A percentile compares a stretch with the other conserved stretches of the same genome.
Evolutionary conservation across 2,113 vertebrate genomes (phyloP).

Genomic region (Coturnix japonica): DNA sequence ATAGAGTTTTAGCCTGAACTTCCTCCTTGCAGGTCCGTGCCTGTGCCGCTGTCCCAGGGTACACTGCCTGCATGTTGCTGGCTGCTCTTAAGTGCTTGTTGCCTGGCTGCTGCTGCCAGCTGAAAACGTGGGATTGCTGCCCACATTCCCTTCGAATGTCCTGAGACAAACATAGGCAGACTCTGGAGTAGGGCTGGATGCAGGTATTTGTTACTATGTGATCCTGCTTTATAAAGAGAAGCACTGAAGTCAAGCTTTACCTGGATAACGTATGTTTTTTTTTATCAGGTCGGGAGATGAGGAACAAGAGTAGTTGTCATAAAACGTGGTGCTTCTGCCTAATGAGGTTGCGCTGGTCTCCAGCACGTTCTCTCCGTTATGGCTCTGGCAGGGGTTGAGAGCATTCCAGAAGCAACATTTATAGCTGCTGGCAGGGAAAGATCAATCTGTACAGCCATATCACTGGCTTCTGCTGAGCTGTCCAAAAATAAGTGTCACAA

Average conservation of each 20-base stretch:
- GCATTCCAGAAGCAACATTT: background rate
- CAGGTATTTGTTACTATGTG: rapidly evolving
- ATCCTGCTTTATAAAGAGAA: background rate
- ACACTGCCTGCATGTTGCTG: background rate
- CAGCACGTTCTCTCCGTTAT: rapidly evolving
- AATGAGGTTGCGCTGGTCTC: background rate
- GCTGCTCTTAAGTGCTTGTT: background rate
- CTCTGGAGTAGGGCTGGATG: background rate
- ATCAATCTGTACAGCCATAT: background rate
- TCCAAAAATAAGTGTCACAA: background rate
- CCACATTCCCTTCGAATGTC: background rate
- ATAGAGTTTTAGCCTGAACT: background rate
- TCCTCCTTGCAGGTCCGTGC: background rate
- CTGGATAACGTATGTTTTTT: rapidly evolving
- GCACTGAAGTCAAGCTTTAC: background rate
- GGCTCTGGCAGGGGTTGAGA: background rate
- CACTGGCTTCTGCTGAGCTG: background rate
- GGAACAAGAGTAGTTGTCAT: background rate
- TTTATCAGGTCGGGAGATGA: background rate
- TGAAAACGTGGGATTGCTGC: background rate
- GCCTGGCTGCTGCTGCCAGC: background rate
- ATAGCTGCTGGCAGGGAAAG: slow-evolving; percentile 14
- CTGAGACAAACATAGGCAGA: background rate
- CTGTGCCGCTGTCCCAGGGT: background rate
- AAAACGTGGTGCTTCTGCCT: background rate